Percentiles rank a stretch among this genome's conserved stretches.
phyloP scores from a whole-genome alignment of 2,113 vertebrate species.

The Microcebus tavaratra region DNA sequence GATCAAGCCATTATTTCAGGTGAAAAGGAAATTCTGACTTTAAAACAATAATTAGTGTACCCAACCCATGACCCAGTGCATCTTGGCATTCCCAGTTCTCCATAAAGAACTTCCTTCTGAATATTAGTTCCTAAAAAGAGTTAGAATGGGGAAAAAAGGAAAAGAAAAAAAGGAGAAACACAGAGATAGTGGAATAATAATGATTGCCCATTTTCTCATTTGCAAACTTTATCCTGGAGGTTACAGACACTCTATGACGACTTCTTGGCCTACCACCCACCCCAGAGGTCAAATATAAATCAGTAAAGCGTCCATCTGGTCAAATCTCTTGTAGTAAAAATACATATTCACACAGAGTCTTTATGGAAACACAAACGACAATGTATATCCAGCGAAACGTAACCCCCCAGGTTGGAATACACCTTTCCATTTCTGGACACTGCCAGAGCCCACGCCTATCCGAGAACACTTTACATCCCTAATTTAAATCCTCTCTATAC shows the following conservation, averaged over 20 bases:
- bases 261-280: not conserved
- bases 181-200: not conserved
- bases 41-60: not conserved
- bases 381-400: not conserved
- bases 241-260: not conserved
- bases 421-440: not conserved
- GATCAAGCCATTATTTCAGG: constrained; percentile 21
- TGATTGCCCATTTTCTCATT: not conserved
- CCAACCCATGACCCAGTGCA: not conserved
- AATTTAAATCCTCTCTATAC: not conserved
- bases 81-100: not conserved
- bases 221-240: not conserved
- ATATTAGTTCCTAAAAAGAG: not conserved
- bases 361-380: not conserved
- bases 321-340: constrained; percentile 12
- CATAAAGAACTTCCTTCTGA: not conserved
- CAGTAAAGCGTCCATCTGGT: not conserved
- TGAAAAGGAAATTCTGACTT: constrained; percentile 31
- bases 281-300: not conserved
- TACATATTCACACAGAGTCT: not conserved
- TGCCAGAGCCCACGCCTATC: not conserved
- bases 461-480: not conserved
- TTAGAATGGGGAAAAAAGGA: not conserved
- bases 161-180: not conserved
- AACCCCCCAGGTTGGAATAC: not conserved